phyloP scores from a whole-genome alignment of 2,113 vertebrate species.

The Glaucidium brasilianum region DNA sequence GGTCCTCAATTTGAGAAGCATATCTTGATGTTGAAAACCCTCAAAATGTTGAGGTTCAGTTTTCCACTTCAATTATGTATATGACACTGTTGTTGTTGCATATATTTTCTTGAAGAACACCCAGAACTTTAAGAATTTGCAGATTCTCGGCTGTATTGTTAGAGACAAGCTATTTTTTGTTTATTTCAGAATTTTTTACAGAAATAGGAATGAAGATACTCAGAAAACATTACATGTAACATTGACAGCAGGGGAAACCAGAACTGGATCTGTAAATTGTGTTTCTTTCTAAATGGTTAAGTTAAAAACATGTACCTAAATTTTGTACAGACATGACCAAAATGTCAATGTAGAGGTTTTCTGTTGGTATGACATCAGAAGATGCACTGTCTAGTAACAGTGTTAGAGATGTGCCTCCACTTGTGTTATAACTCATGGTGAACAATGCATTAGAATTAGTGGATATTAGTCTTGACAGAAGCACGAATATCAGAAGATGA shows the following conservation, averaged over 20 bases:
- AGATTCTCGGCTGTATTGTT: background rate
- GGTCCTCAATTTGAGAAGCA: background rate
- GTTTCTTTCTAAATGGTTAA: background rate
- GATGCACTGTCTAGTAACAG: background rate
- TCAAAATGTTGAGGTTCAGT: background rate
- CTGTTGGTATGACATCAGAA: background rate
- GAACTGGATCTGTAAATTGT: background rate
- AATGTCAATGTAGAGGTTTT: background rate
- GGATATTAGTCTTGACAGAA: background rate
- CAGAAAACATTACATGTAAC: background rate
- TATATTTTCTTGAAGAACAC: background rate
- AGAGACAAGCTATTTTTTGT: background rate
- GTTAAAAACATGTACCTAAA: background rate
- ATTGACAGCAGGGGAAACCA: background rate
- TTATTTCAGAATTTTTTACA: background rate
- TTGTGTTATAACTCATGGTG: background rate
- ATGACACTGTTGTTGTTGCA: background rate
- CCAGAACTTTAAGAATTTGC: background rate
- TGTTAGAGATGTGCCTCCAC: background rate
- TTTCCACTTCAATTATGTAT: background rate
- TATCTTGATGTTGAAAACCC: background rate
- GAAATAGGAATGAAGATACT: background rate
- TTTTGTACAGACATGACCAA: background rate
- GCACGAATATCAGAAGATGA: accelerated
- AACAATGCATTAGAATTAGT: background rate